phyloP scores from a whole-genome alignment of 2,888 invertebrate species.

The Carpatolechia fugitivella region DNA sequence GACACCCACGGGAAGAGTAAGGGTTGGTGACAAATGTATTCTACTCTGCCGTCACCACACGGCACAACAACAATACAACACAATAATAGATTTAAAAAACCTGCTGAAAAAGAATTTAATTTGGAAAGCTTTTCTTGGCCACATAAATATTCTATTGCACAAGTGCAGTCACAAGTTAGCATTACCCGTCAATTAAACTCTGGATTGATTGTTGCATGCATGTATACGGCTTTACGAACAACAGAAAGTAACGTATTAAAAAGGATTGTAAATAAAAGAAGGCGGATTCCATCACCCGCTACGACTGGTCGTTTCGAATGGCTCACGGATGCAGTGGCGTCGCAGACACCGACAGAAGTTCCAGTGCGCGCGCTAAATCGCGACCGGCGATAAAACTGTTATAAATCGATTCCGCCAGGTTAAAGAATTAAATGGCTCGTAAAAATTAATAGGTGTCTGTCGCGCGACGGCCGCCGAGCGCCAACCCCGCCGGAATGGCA shows the following conservation, averaged over 20 bases:
- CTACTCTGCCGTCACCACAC: too few species aligned
- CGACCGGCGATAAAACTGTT: constrained; percentile 61
- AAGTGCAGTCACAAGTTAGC: too few species aligned
- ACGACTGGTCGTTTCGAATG: constrained; percentile 43
- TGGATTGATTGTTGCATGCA: too few species aligned
- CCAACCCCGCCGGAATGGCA: constrained; percentile 44
- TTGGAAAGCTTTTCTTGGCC: too few species aligned
- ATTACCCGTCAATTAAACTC: too few species aligned
- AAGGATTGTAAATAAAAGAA: constrained; percentile 41
- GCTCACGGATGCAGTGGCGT: constrained; percentile 28
- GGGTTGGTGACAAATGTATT: too few species aligned
- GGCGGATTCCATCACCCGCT: constrained; percentile 48
- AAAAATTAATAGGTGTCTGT: constrained; percentile 74
- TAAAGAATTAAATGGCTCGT: constrained; percentile 75
- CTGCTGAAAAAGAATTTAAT: too few species aligned
- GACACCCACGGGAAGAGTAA: too few species aligned
- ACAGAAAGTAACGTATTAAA: neutral
- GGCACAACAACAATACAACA: too few species aligned
- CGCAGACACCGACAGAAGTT: constrained; percentile 60
- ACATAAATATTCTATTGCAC: too few species aligned
- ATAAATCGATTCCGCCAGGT: constrained; percentile 75
- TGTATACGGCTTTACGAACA: too few species aligned
- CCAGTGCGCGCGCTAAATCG: constrained; percentile 63
- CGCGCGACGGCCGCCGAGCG: constrained; percentile 42
- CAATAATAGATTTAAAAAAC: too few species aligned